Base-by-base conservation (phyloP, 1,140 invertebrate genomes). In the Hylyphantes graminicola region DNA sequence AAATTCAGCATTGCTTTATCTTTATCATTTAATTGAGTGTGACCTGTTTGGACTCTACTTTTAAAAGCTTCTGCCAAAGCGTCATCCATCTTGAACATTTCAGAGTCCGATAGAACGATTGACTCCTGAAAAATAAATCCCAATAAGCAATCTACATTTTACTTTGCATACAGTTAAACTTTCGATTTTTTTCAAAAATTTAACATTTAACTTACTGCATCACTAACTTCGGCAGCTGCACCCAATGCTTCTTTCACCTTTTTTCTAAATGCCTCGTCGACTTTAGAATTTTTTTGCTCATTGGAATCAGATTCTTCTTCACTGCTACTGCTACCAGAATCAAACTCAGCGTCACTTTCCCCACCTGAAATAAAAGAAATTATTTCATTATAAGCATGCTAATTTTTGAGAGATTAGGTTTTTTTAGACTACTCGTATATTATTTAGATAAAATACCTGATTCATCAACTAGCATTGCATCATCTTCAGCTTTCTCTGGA, bases 41-140 rank as follows among this genome's bases (percentile, higher is more conserved):
- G 75, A n/a, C 83, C 68, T 57, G 51, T 59, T 55, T 50, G 35
- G 8, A 50, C 17, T 72, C 59, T 50, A 19, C 55, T 59, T 21
- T 19, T 13, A 72, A 85, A 85, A 13, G 64, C 85, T 70, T 76
- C 13, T 5, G 78, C 72, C 15, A 85, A 51, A 53, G 72, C 55
- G 17, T 85, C 85, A 77, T 85, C 85, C 19, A 85, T 19, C 19
- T 85, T 81, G 55, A 81, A 85, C 85, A 85, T 85, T 55, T 85
- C 85, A 17, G 85, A 76, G 63, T 85, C 85, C 59, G 65, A 65
- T 35, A 85, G 51, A 21, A 78, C 61, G 48, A 68, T 13, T 9
- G 85, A 85, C 55, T 85, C 85, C 85, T 85, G 19, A 64, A 81
- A 70, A 74, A 74, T 35, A 74, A 17, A 12, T 76, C 17, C 0